phyloP scores from a whole-genome alignment of 2,797 vertebrate genomes.

The Sorex maritimensis region DNA sequence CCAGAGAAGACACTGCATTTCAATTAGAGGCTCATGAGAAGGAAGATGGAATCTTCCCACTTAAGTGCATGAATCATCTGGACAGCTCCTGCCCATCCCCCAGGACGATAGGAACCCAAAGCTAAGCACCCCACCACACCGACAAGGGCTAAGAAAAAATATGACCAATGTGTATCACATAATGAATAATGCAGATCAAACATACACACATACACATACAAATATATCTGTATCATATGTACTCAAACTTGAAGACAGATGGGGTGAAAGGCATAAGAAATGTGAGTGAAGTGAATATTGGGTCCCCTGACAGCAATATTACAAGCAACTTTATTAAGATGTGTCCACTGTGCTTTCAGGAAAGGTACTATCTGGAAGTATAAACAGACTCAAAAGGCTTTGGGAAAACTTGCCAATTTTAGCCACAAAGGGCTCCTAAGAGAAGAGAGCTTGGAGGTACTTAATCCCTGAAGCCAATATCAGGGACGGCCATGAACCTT shows the following conservation, averaged over 20 bases:
- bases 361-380: conserved; percentile 35
- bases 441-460: background rate
- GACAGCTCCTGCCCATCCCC: background rate
- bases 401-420: conserved; percentile 38
- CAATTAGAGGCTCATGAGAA: background rate
- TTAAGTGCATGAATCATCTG: background rate
- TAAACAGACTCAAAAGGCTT: conserved; percentile 11
- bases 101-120: background rate
- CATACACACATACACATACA: background rate
- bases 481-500: background rate
- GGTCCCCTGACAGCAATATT: conserved; percentile 6
- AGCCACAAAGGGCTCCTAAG: conserved; percentile 31
- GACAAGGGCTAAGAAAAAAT: conserved; percentile 37
- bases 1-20: conserved; percentile 54
- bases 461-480: background rate
- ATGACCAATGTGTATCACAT: background rate
- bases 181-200: conserved; percentile 9
- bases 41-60: background rate
- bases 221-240: background rate
- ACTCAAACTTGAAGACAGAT: background rate
- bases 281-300: background rate
- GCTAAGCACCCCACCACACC: background rate
- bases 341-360: conserved; percentile 28
- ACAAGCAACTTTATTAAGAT: conserved; percentile 44
- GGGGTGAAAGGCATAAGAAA: conserved; percentile 3